phyloP scores from a whole-genome alignment of 1,140 invertebrate genomes.

The Nilaparvata lugens region DNA sequence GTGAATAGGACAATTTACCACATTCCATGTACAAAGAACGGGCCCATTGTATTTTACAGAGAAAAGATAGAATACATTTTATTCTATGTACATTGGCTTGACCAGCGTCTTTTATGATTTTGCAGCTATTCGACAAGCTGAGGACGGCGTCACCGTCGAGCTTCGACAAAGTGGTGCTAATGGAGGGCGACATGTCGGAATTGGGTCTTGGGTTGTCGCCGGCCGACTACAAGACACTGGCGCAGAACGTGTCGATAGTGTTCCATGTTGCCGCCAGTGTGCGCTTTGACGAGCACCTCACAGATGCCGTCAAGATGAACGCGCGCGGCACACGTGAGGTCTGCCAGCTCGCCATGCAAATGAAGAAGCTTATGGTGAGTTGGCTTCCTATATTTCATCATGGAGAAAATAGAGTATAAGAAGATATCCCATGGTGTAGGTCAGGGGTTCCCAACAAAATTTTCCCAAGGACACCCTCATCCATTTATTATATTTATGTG shows the following conservation, averaged over 20 bases:
- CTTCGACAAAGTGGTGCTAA: constrained; percentile 47
- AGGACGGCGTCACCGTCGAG: constrained; percentile 46
- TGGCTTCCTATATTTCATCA: too few relatives aligned
- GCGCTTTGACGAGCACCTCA: constrained; percentile 53
- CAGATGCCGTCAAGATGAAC: constrained; percentile 52
- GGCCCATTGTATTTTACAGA: too few relatives aligned
- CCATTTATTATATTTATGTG: too few relatives aligned
- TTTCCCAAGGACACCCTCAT: too few relatives aligned
- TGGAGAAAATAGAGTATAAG: too few relatives aligned
- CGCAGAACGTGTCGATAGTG: constrained; percentile 61
- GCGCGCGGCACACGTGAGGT: constrained; percentile 49
- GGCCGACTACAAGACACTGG: constrained; percentile 53
- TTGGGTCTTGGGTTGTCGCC: constrained; percentile 40
- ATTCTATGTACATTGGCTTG: too few relatives aligned
- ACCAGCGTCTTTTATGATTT: not conserved
- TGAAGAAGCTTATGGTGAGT: constrained; percentile 39
- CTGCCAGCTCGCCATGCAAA: constrained; percentile 38
- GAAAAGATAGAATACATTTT: too few relatives aligned
- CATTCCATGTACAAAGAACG: too few relatives aligned
- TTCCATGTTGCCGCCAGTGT: constrained; percentile 58
- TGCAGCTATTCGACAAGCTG: constrained; percentile 47
- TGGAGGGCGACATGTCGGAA: constrained; percentile 45
- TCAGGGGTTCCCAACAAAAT: too few relatives aligned
- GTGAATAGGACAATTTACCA: too few relatives aligned
- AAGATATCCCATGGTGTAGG: too few relatives aligned